A percentile compares a stretch with the other conserved stretches of the same genome.
Evolutionary conservation across 2,888 invertebrate species (phyloP).

Genomic region (Pristionchus exspectatus): DNA sequence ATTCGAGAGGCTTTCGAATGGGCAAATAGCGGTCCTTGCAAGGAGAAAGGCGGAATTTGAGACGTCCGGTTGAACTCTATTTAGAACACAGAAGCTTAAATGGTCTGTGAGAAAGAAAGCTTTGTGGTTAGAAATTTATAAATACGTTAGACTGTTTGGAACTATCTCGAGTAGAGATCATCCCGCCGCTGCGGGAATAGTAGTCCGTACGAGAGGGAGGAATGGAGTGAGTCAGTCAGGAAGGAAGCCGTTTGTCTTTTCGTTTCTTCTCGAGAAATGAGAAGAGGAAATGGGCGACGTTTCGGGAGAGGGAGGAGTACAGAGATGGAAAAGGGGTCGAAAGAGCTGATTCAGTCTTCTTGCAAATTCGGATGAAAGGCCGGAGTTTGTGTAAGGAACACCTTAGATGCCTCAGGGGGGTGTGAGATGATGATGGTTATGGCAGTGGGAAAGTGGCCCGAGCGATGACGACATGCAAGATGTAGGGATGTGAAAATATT

Average conservation of each 20-base stretch:
- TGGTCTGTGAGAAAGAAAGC: too few relatives aligned
- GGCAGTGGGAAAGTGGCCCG: background rate
- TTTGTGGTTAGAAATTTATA: too few relatives aligned
- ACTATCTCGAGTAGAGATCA: background rate
- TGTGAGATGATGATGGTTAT: conserved; percentile 30
- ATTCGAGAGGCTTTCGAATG: background rate
- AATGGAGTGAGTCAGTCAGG: background rate
- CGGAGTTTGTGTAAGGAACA: conserved; percentile 8
- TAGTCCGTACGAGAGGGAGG: background rate
- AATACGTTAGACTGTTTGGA: too few relatives aligned
- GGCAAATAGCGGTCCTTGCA: background rate
- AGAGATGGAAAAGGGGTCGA: background rate
- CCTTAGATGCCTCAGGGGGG: background rate
- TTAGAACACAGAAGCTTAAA: too few relatives aligned
- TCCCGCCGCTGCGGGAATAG: background rate
- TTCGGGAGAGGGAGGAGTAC: background rate
- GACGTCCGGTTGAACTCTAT: background rate
- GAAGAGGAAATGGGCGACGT: conserved; percentile 3
- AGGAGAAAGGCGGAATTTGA: background rate
- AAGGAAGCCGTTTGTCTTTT: conserved; percentile 48
- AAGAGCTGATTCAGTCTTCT: background rate
- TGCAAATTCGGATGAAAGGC: background rate
- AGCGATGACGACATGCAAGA: background rate
- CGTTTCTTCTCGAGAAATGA: background rate
- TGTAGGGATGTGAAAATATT: background rate